Conservation (phyloP, 2,113 vertebrate genomes). For the Cacatua alba region DNA sequence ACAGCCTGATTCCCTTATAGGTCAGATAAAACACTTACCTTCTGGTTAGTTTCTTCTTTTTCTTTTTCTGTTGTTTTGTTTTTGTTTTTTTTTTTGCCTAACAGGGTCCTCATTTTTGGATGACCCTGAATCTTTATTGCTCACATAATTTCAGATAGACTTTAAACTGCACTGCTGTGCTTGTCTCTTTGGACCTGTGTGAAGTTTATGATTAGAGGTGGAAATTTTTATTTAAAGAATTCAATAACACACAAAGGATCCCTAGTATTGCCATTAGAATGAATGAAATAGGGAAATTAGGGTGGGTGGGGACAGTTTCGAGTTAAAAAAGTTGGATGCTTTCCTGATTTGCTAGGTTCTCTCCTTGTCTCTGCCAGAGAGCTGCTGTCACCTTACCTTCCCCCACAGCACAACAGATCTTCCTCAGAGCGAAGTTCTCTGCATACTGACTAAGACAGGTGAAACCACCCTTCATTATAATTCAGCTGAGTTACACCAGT, state of each 20-base stretch:
- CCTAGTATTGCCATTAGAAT: neutral
- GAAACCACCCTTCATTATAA: too few relatives aligned
- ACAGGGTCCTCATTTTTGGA: neutral
- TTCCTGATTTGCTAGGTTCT: neutral
- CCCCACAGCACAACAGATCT: neutral
- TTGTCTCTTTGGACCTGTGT: neutral
- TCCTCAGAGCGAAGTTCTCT: neutral
- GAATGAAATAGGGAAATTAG: neutral
- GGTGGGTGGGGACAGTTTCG: fast-evolving
- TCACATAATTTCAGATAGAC: neutral
- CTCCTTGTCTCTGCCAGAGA: neutral
- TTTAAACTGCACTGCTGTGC: neutral
- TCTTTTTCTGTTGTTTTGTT: too few relatives aligned
- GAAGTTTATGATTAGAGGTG: neutral
- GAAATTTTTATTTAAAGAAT: neutral
- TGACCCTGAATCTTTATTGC: neutral
- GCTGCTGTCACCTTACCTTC: neutral
- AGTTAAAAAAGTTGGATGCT: neutral
- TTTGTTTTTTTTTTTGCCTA: neutral
- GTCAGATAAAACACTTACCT: neutral
- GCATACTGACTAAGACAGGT: neutral
- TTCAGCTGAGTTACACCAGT: too few relatives aligned
- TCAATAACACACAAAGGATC: neutral
- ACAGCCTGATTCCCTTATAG: neutral
- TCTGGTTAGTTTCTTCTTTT: neutral